phyloP scores from a whole-genome alignment of 1,140 invertebrate genomes.

The Drepana arcuata region DNA sequence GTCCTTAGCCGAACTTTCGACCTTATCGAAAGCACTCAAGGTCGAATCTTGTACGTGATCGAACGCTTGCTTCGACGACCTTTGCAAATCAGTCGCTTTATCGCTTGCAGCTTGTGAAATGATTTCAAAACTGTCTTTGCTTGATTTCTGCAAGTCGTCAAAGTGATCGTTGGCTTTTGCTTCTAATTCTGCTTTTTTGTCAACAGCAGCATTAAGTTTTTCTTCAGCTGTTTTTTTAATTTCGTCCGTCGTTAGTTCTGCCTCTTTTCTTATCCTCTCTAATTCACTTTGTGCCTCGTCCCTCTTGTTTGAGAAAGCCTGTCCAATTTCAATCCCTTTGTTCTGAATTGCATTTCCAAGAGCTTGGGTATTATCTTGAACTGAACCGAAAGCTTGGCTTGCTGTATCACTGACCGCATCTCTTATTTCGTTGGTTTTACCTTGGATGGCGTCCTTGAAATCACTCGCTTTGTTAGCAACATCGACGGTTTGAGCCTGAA shows the following conservation, averaged over 20 bases:
- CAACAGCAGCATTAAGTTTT: slow-evolving; percentile 35
- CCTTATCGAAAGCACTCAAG: slow-evolving; percentile 55
- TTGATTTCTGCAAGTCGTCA: slow-evolving; percentile 27
- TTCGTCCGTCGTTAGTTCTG: slow-evolving; percentile 49
- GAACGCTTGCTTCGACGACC: slow-evolving; percentile 42
- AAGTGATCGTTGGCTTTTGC: slow-evolving; percentile 24
- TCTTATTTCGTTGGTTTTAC: slow-evolving; percentile 18
- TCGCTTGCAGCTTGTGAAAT: slow-evolving; percentile 28
- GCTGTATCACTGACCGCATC: slow-evolving; percentile 28
- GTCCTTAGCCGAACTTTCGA: slow-evolving; percentile 59
- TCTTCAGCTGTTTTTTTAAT: slow-evolving; percentile 56
- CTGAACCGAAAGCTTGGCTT: no score
- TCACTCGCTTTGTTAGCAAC: slow-evolving; percentile 10
- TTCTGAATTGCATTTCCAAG: slow-evolving; percentile 21
- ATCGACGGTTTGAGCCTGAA: slow-evolving; percentile 1
- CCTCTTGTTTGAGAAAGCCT: slow-evolving; percentile 27
- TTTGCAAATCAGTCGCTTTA: slow-evolving; percentile 32
- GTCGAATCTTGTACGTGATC: slow-evolving; percentile 47
- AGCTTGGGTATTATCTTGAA: no score
- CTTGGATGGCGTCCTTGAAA: slow-evolving; percentile 8
- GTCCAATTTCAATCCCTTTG: slow-evolving; percentile 31
- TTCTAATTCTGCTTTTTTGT: slow-evolving; percentile 40
- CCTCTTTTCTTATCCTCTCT: slow-evolving; percentile 51
- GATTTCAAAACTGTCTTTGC: slow-evolving; percentile 27
- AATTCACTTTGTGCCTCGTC: slow-evolving; percentile 34